A percentile compares a stretch with the other conserved stretches of the same genome.
These are phyloP conservation scores for Aleiodes testaceus DNA, from an alignment of 2,888 invertebrate species.

Conservation along the genomic window DNA sequence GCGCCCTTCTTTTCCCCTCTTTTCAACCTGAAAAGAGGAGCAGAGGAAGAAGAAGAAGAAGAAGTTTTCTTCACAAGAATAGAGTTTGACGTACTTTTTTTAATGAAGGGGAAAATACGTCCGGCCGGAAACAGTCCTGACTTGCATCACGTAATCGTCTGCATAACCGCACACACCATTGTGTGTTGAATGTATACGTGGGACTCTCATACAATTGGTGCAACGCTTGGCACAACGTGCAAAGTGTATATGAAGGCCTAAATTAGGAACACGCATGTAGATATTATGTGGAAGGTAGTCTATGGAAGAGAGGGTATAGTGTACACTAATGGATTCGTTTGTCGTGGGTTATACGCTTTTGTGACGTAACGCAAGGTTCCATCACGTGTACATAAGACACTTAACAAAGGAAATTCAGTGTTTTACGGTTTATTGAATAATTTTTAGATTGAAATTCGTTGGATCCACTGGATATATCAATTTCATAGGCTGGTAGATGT, in stretches of 20 bases:
- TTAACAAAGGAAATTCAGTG: neutral
- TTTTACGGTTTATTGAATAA: neutral
- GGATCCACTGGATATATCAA: neutral
- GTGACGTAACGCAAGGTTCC: slow-evolving; percentile 5
- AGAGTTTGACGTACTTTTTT: slow-evolving; percentile 30
- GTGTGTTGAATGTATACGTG: slow-evolving; percentile 24
- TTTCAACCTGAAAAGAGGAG: neutral
- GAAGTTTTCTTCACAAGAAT: slow-evolving; percentile 30
- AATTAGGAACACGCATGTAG: slow-evolving; percentile 33
- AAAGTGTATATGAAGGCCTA: slow-evolving; percentile 27
- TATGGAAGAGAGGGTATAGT: slow-evolving; percentile 16
- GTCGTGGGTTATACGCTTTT: slow-evolving; percentile 15
- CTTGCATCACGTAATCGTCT: slow-evolving; percentile 46
- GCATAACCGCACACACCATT: slow-evolving; percentile 40
- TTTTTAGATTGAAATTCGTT: neutral
- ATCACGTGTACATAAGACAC: slow-evolving; percentile 8
- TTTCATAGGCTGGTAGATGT: neutral
- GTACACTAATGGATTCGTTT: slow-evolving; percentile 34
- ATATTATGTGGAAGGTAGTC: slow-evolving; percentile 17
- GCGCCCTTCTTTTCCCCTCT: slow-evolving; percentile 27
- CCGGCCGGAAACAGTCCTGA: slow-evolving; percentile 44
- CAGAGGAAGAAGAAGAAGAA: slow-evolving; percentile 15
- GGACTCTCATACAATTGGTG: slow-evolving; percentile 36
- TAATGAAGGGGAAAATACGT: slow-evolving; percentile 44
- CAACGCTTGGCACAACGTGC: slow-evolving; percentile 21